A percentile compares a stretch with the other conserved stretches of the same genome.
Evolutionary conservation across 2,113 vertebrate genomes (phyloP).

Genomic region (Caracal caracal): DNA sequence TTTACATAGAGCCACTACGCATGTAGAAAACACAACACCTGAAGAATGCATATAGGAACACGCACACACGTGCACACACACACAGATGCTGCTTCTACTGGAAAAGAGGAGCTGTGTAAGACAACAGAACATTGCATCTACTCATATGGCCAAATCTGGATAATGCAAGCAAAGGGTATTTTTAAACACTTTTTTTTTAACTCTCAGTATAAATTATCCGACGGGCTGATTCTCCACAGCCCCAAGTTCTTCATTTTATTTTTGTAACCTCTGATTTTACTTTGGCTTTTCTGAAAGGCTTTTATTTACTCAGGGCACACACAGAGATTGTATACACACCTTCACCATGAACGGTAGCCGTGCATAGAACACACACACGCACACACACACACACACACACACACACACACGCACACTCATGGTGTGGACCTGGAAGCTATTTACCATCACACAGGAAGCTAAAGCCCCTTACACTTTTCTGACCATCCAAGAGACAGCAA

Average conservation of each 20-base stretch:
- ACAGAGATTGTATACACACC: not conserved
- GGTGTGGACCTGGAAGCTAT: not conserved
- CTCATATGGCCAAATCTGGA: not conserved
- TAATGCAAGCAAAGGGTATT: not conserved
- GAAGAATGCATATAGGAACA: not conserved
- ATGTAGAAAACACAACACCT: not conserved
- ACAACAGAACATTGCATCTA: not conserved
- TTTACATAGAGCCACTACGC: not conserved
- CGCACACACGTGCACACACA: not conserved
- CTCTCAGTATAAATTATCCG: not conserved
- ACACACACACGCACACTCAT: accelerated
- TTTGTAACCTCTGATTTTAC: slow-evolving; percentile 12
- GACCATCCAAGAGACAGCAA: slow-evolving; percentile 91
- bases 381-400: not conserved
- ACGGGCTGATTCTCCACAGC: not conserved
- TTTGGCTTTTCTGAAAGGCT: not conserved
- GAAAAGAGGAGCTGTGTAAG: not conserved
- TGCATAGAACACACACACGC: not conserved
- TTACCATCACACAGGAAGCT: not conserved
- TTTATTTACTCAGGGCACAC: not conserved
- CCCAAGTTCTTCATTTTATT: not conserved
- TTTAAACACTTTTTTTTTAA: not conserved
- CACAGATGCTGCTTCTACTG: not conserved
- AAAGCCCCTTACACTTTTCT: slow-evolving; percentile 65
- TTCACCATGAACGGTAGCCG: accelerated